Base-by-base conservation (phyloP, 2,113 vertebrate genomes). In the Sphaerodactylus townsendi region DNA sequence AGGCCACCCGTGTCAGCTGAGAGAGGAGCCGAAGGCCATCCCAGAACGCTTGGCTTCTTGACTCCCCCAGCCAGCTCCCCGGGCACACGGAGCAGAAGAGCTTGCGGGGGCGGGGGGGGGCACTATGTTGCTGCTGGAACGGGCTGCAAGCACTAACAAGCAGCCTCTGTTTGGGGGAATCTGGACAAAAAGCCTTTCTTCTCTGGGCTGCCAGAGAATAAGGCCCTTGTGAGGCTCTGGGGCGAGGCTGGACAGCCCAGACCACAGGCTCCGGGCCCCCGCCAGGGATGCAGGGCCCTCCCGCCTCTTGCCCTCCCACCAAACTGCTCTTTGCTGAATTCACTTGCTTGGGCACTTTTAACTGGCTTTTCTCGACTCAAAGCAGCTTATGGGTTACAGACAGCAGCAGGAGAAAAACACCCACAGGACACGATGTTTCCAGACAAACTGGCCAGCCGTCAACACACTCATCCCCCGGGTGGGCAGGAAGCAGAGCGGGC, bases 111-210 rank as follows among this genome's bases (percentile, higher is more conserved):
- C 39, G 28, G 37, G 37, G 39, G 56, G 28, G 8, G 65, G 35
- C 10, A 11, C 28, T 28, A 19, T 4, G 33, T 28, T 15, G n/a
- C n/a, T 33, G 46, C 48, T 5, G 3, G 65, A 15, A 23, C 14
- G 23, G 13, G 56, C 15, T 10, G 59, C 69, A 8, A 84, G 83
- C 77, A 68, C 85, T 84, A 82, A 94, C 88, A 93, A 87, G 92
- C 86, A n/a, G 23, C 90, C 90, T 93, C 93, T 89, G 93, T 90
- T 5, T 1, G 0, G 77, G n/a, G 92, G 87, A 92, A 2, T 68
- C 41, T 28, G 10, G 87, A 95, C 94, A 94, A 94, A 92, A 92
- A 81, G 81, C 74, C 93, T 94, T 94, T 94, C 94, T 94, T 94
- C 90, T 93, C 92, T 2, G 39, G 1, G 44, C 88, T 2, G 90